phyloP scores from a whole-genome alignment of 1,140 invertebrate species.

The Bombus confusus region DNA sequence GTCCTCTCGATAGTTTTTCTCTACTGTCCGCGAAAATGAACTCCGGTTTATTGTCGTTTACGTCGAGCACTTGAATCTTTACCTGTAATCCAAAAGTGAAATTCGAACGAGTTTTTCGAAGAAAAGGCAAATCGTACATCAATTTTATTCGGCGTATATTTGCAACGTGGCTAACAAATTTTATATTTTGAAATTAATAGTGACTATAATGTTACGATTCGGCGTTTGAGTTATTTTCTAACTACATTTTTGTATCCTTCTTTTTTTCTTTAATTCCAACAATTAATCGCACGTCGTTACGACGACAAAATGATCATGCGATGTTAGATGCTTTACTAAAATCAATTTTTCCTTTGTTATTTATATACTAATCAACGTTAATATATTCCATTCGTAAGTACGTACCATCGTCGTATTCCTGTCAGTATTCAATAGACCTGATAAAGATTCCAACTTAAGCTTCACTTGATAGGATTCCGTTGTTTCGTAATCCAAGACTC shows the following conservation, averaged over 20 bases:
- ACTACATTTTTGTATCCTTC: too few relatives aligned
- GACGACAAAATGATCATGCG: too few relatives aligned
- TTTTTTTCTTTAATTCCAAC: neutral
- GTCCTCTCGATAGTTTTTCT: constrained; percentile 80
- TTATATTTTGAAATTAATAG: neutral
- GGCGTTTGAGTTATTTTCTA: too few relatives aligned
- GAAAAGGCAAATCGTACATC: neutral
- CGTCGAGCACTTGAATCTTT: constrained; percentile 91
- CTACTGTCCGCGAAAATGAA: constrained; percentile 88
- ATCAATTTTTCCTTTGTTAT: neutral
- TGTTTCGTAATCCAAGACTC: constrained; percentile 89
- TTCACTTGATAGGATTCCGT: constrained; percentile 89
- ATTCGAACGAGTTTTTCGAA: neutral
- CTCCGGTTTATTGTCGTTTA: constrained; percentile 93
- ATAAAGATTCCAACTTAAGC: constrained; percentile 88
- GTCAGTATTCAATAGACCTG: constrained; percentile 89
- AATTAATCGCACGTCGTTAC: too few relatives aligned
- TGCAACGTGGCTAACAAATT: neutral
- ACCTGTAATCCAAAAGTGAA: constrained; percentile 80
- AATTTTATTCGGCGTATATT: neutral
- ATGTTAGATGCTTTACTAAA: neutral
- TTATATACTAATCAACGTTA: neutral
- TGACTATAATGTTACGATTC: too few relatives aligned
- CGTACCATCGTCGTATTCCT: constrained; percentile 86
- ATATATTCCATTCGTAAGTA: neutral